Evolutionary conservation across 2,113 vertebrate genomes (phyloP), one percentile per base, ranked within the genome.

Genomic region (Toxostoma redivivum): DNA sequence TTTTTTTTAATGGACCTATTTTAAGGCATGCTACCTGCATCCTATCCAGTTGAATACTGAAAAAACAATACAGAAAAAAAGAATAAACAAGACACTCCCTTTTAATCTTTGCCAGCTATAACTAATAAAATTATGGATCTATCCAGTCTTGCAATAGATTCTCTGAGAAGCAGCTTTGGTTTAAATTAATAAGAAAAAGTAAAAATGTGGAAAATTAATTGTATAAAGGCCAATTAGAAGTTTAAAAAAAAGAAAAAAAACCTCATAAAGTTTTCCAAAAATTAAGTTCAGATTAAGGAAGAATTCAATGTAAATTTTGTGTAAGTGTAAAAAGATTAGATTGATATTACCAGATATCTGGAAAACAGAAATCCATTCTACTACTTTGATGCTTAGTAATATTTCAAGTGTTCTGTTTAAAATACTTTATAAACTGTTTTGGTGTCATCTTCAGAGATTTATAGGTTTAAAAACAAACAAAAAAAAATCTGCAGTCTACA

Each of bases 401-500:
- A 11, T 93, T 96, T 92, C 72, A 86, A 50, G 18, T 83, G 18
- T 93, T 95, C 48, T 70, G 22, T 94, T 94, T 86, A 47, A 95
- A 85, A 88, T 76, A 28, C 30, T 91, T 88, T 73, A 60, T 71
- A 42, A 83, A 88, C 21, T 74, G 58, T 71, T 65, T 94, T 81
- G 20, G 5, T 70, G 47, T 91, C 45, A 89, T 91, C 33, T 91
- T 47, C 1, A 24, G 57, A 81, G 67, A 93, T 94, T 71, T 92
- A 86, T 71, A 90, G 18, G 3, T 42, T 42, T 31, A 12, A 53
- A 33, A 42, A 42, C 14, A 27, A 47, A 35, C 35, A 53, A 47
- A 47, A 35, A 40, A 53, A 47, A 42, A 31, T 40, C 65, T 73
- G 27, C 56, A 94, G 42, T 74, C 53, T 81, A 35, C 62, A 90